phyloP scores from a whole-genome alignment of 2,888 invertebrate species.

The Drosophila infuscata region DNA sequence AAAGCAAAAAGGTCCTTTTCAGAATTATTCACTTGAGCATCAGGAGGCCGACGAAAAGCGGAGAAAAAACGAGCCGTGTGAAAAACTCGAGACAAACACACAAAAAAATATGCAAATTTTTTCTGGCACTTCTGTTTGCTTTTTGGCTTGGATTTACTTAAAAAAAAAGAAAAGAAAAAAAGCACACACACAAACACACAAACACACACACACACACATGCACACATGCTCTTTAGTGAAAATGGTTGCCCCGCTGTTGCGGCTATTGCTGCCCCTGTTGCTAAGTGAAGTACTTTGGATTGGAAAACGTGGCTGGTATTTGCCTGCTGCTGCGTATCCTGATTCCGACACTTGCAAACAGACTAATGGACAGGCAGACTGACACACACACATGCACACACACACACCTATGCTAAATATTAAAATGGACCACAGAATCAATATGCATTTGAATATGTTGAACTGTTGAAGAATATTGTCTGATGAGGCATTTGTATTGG shows the following conservation, averaged over 20 bases:
- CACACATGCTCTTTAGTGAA: background rate
- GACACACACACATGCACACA: slow-evolving; percentile 8
- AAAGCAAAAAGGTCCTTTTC: slow-evolving; percentile 64
- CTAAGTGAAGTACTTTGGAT: slow-evolving; percentile 50
- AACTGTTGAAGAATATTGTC: slow-evolving; percentile 18
- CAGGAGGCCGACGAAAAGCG: slow-evolving; percentile 21
- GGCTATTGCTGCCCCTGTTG: slow-evolving; percentile 26
- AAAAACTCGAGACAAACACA: slow-evolving; percentile 32
- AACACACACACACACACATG: slow-evolving; percentile 2
- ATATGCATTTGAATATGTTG: slow-evolving; percentile 77
- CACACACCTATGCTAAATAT: slow-evolving; percentile 8
- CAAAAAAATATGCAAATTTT: slow-evolving; percentile 67
- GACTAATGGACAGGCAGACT: slow-evolving; percentile 20
- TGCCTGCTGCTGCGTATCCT: slow-evolving; percentile 75
- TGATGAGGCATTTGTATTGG: slow-evolving; percentile 59
- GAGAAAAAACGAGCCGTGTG: slow-evolving; percentile 31
- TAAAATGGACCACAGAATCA: slow-evolving; percentile 72
- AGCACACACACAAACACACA: background rate
- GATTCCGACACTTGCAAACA: slow-evolving; percentile 73
- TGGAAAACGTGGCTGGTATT: slow-evolving; percentile 32
- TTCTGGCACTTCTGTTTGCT: slow-evolving; percentile 34
- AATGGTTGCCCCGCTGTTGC: slow-evolving; percentile 19
- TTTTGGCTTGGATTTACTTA: slow-evolving; percentile 51
- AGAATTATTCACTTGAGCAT: slow-evolving; percentile 42
- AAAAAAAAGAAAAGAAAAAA: background rate